Evolutionary conservation across 2,797 vertebrate species (phyloP).

Genomic region (Enteromius afrohamiltoni): DNA sequence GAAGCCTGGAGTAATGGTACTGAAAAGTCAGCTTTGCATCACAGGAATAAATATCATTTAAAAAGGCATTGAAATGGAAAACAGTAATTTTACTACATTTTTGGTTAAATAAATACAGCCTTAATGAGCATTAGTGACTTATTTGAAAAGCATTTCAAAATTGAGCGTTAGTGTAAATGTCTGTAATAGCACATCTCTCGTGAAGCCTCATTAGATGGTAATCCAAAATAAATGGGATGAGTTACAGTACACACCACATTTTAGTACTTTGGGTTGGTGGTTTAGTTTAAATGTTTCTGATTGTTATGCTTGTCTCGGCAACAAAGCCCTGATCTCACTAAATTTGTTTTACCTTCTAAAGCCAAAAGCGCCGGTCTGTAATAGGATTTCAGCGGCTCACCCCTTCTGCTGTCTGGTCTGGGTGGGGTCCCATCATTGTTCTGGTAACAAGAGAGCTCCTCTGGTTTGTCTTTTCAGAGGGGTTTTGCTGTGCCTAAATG

Average conservation of each 20-base stretch:
- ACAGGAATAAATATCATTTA: not conserved
- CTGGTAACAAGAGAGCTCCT: slow-evolving; percentile 41
- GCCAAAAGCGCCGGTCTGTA: slow-evolving; percentile 14
- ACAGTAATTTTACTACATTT: not conserved
- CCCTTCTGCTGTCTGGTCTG: slow-evolving; percentile 15
- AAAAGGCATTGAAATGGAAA: not conserved
- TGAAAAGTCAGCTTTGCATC: not conserved
- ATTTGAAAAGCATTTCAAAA: not conserved
- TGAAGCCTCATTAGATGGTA: not conserved
- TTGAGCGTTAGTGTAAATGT: not conserved
- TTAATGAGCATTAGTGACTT: not conserved
- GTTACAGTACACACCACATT: not conserved
- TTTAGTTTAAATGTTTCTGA: slow-evolving; percentile 4
- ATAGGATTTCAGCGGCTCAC: not conserved
- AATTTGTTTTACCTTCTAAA: slow-evolving; percentile 29
- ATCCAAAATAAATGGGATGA: not conserved
- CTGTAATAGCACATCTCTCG: not conserved
- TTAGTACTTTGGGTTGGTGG: not conserved
- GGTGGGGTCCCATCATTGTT: slow-evolving; percentile 51
- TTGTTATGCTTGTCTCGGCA: not conserved
- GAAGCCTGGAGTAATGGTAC: not conserved
- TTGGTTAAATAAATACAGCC: not conserved
- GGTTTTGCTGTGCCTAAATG: slow-evolving; percentile 68
- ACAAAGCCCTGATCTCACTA: slow-evolving; percentile 14
- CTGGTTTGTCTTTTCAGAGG: slow-evolving; percentile 65